Evolutionary conservation across 2,888 invertebrate species (phyloP).

Genomic region (Yponomeuta evonymella): DNA sequence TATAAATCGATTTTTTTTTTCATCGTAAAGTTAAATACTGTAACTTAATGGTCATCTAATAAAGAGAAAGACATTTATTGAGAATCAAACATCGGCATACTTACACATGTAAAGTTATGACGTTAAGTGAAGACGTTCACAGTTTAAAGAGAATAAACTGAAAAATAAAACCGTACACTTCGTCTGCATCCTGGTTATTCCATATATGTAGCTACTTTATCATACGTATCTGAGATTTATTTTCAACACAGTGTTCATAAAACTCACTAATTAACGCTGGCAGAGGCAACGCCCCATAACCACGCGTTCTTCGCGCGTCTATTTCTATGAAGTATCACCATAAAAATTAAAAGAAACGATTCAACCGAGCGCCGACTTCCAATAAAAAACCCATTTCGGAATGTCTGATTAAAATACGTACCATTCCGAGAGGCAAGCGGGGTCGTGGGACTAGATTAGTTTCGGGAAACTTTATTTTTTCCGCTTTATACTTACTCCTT

Average conservation of each 20-base stretch:
- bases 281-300: slow-evolving; percentile 16
- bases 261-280: slow-evolving; percentile 23
- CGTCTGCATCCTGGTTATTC: neutral
- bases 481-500: slow-evolving; percentile 38
- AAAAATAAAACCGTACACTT: too few species aligned
- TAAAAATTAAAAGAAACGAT: slow-evolving; percentile 45
- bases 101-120: too few species aligned
- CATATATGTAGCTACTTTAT: neutral
- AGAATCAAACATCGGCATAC: too few species aligned
- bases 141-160: too few species aligned
- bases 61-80: too few species aligned
- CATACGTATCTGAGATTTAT: neutral
- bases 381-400: slow-evolving; percentile 57
- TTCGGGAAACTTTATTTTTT: slow-evolving; percentile 55
- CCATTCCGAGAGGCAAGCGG: slow-evolving; percentile 33
- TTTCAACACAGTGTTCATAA: slow-evolving; percentile 24
- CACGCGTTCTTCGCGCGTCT: slow-evolving; percentile 18
- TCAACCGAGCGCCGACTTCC: slow-evolving; percentile 31
- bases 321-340: slow-evolving; percentile 19
- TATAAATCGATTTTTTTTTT: too few species aligned
- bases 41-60: too few species aligned
- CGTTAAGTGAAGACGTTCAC: too few species aligned
- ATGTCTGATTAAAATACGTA: slow-evolving; percentile 67
- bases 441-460: slow-evolving; percentile 65
- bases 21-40: too few species aligned